Percentiles rank a stretch among this genome's conserved stretches.
phyloP scores from a whole-genome alignment of 2,113 vertebrate species.

The Sebastes fasciatus region DNA sequence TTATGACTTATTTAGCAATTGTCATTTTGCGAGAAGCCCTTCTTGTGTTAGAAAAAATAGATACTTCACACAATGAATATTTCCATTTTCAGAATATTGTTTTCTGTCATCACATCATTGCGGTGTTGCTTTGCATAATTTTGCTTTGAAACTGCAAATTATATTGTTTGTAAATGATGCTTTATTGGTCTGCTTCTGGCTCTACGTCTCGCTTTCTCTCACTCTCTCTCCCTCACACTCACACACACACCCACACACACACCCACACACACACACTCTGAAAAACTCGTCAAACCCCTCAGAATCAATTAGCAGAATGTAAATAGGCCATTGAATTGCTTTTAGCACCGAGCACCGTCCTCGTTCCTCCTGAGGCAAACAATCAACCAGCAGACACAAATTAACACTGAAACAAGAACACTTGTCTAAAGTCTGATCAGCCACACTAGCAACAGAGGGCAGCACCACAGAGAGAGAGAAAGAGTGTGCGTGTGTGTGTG shows the following conservation, averaged over 20 bases:
- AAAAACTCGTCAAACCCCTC: conserved; percentile 51
- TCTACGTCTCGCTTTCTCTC: not conserved
- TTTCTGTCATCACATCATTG: not conserved
- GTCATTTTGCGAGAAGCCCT: not conserved
- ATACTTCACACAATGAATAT: not conserved
- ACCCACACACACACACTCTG: conserved; percentile 12
- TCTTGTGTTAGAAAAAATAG: not conserved
- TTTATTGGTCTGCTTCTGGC: conserved; percentile 14
- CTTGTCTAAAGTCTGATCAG: conserved; percentile 56
- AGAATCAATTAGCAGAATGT: conserved; percentile 76
- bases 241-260: conserved; percentile 1
- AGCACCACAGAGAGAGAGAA: not conserved
- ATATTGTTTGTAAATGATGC: not conserved
- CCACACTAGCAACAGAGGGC: conserved; percentile 25
- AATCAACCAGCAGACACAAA: conserved; percentile 75
- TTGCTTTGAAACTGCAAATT: not conserved
- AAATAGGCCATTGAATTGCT: conserved; percentile 76
- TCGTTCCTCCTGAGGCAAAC: conserved; percentile 73
- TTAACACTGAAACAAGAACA: conserved; percentile 69
- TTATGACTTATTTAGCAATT: not conserved
- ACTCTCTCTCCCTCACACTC: not conserved
- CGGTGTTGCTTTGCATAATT: not conserved
- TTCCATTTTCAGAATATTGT: not conserved
- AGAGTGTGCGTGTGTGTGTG: not conserved
- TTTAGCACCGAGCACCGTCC: conserved; percentile 37